phyloP scores from a whole-genome alignment of 2,797 vertebrate genomes.

The Rhinella marina region DNA sequence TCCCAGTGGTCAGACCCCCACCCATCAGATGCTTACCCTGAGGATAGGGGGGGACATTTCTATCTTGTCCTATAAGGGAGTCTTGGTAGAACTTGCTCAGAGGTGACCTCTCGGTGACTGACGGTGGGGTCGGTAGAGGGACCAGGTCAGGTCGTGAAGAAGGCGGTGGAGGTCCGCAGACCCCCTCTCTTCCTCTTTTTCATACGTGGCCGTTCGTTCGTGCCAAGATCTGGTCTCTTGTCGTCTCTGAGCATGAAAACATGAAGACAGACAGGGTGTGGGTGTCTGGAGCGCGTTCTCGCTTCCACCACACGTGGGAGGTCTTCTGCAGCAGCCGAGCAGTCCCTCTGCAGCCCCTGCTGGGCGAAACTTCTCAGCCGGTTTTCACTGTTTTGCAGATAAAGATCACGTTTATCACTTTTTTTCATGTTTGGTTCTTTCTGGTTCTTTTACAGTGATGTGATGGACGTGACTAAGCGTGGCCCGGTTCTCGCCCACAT shows the following conservation, averaged over 20 bases:
- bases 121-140: too few relatives aligned
- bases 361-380: neutral
- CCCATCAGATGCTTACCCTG: too few relatives aligned
- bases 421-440: neutral
- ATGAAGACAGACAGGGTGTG: conserved; percentile 20
- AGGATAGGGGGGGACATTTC: too few relatives aligned
- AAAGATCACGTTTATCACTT: neutral
- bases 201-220: neutral
- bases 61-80: too few relatives aligned
- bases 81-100: too few relatives aligned
- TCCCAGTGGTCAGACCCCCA: too few relatives aligned
- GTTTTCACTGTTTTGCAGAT: neutral
- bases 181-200: neutral
- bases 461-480: neutral
- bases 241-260: neutral
- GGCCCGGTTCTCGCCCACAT: neutral
- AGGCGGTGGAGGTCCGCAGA: too few relatives aligned
- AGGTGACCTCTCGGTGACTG: too few relatives aligned
- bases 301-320: conserved; percentile 23
- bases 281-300: conserved; percentile 3
- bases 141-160: too few relatives aligned
- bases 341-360: neutral
- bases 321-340: neutral
- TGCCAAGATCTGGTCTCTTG: neutral
- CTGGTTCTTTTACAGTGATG: neutral